Percentiles rank a stretch among this genome's conserved stretches.
phyloP scores from a whole-genome alignment of 2,888 invertebrate genomes.

The Cheilosia scutellata region DNA sequence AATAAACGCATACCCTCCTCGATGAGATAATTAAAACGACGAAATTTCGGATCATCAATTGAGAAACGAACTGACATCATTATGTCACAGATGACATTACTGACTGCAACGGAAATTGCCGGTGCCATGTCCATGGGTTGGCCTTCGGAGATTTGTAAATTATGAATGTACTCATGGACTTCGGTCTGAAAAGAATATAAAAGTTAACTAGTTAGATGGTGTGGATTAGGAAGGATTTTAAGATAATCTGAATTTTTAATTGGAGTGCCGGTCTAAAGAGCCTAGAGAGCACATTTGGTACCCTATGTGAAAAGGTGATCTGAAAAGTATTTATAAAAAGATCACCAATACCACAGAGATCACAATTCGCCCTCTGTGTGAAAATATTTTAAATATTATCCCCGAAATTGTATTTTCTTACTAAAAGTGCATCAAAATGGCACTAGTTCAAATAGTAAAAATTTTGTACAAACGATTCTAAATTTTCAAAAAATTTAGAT shows the following conservation, averaged over 20 bases:
- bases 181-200: slow-evolving; percentile 86
- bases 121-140: slow-evolving; percentile 90
- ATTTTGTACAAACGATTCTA: no score
- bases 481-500: no score
- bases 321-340: no score
- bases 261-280: no score
- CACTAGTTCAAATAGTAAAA: no score
- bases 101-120: slow-evolving; percentile 91
- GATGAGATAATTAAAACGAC: slow-evolving; percentile 92
- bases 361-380: no score
- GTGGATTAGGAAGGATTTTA: not conserved
- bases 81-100: slow-evolving; percentile 95
- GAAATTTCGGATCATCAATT: slow-evolving; percentile 90
- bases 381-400: no score
- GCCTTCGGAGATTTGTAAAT: slow-evolving; percentile 87
- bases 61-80: slow-evolving; percentile 95
- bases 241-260: not conserved
- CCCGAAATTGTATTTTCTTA: no score
- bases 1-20: slow-evolving; percentile 96
- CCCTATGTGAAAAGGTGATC: no score
- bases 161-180: slow-evolving; percentile 89
- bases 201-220: not conserved
- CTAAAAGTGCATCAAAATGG: no score
- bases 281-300: no score
- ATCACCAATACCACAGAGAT: no score